Evolutionary conservation across 1,140 invertebrate species (phyloP).

Genomic region (Rhizoglyphus robini): DNA sequence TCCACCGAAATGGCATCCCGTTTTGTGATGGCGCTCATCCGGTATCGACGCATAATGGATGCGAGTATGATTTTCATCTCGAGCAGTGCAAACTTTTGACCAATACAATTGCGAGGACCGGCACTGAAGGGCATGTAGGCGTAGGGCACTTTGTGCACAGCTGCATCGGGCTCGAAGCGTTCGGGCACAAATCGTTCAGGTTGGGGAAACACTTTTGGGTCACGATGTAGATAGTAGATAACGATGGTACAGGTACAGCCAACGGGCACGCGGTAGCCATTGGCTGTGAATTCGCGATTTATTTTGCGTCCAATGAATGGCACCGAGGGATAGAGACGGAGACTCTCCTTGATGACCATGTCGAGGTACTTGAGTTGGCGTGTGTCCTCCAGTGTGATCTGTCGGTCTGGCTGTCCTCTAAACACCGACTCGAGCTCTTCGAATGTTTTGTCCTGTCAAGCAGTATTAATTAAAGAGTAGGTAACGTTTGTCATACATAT

Average conservation of each 20-base stretch:
- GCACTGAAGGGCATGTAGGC: conserved; percentile 35
- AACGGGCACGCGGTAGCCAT: conserved; percentile 30
- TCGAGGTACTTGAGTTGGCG: conserved; percentile 33
- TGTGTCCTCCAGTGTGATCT: conserved; percentile 33
- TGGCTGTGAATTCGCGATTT: conserved; percentile 28
- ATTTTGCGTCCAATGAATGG: conserved; percentile 38
- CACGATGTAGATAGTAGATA: conserved; percentile 45
- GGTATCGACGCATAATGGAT: conserved; percentile 34
- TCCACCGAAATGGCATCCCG: conserved; percentile 24
- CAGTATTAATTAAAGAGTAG: background rate
- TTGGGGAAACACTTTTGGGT: conserved; percentile 48
- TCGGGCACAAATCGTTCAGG: conserved; percentile 61
- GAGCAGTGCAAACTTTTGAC: conserved; percentile 42
- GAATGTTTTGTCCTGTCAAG: conserved; percentile 27
- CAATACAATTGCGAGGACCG: conserved; percentile 35
- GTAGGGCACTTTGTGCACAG: conserved; percentile 33
- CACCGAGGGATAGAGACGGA: conserved; percentile 48
- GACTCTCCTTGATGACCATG: conserved; percentile 47
- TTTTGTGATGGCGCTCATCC: conserved; percentile 29
- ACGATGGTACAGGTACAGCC: conserved; percentile 35
- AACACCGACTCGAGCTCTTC: conserved; percentile 32
- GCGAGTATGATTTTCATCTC: conserved; percentile 43
- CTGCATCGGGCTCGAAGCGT: conserved; percentile 47
- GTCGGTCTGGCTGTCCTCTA: conserved; percentile 27
- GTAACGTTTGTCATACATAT: background rate